These are phyloP conservation scores for Channa striata DNA, from an alignment of 2,797 vertebrate species.

Conservation along the genomic window DNA sequence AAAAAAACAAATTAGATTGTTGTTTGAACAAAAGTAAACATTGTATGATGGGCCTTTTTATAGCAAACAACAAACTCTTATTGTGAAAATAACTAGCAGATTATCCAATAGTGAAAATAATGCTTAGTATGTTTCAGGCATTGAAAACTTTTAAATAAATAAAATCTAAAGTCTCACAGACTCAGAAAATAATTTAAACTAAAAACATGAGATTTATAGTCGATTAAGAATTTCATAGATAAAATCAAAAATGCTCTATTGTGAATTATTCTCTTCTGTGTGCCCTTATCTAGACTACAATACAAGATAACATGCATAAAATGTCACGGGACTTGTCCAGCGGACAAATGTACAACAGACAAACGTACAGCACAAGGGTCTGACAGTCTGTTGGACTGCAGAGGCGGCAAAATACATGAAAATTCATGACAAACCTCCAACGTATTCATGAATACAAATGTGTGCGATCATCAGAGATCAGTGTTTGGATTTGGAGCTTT, in stretches of 20 bases:
- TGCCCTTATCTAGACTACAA: constrained; percentile 39
- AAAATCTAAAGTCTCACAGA: too few relatives aligned
- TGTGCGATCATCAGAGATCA: neutral
- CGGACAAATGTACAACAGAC: constrained; percentile 50
- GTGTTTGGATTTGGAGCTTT: neutral
- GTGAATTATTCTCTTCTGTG: constrained; percentile 1
- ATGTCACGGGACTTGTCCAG: constrained; percentile 52
- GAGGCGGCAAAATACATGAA: constrained; percentile 32
- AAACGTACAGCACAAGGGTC: constrained; percentile 21
- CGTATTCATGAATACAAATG: constrained; percentile 21
- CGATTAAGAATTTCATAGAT: neutral
- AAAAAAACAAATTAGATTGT: too few relatives aligned
- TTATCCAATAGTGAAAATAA: neutral
- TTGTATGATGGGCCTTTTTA: too few relatives aligned
- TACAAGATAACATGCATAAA: constrained; percentile 12
- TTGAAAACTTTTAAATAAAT: too few relatives aligned
- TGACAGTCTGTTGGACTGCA: constrained; percentile 2
- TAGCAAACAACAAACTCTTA: too few relatives aligned
- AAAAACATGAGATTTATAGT: too few relatives aligned
- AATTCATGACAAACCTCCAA: constrained; percentile 47
- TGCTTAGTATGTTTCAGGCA: too few relatives aligned
- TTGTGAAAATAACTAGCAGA: neutral
- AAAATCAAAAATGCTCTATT: constrained; percentile 10
- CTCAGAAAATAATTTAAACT: too few relatives aligned
- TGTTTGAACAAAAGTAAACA: too few relatives aligned